These are phyloP conservation scores for Fulica atra DNA, from an alignment of 2,113 vertebrate species.

Conservation along the genomic window DNA sequence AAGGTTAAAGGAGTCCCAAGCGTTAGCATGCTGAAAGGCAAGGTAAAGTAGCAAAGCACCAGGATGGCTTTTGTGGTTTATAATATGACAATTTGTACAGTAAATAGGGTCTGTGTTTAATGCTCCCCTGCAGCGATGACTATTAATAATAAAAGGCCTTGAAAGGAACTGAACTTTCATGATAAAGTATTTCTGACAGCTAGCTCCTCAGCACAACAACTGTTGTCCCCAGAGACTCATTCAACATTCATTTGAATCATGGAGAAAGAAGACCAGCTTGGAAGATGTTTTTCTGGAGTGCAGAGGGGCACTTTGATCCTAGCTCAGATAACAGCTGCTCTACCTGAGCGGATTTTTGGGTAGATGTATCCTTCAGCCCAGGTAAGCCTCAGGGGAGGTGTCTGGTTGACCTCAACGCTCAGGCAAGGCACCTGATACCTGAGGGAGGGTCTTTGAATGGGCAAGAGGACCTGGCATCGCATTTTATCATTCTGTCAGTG, in stretches of 20 bases:
- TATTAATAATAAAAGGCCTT: conserved; percentile 63
- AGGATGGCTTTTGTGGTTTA: conserved; percentile 46
- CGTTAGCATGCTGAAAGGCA: background rate
- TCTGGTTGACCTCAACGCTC: conserved; percentile 90
- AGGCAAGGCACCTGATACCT: conserved; percentile 86
- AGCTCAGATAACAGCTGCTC: conserved; percentile 89
- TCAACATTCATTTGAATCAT: conserved; percentile 81
- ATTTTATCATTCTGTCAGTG: conserved; percentile 84
- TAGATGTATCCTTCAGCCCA: conserved; percentile 79
- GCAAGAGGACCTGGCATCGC: conserved; percentile 75
- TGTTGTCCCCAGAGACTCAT: conserved; percentile 81
- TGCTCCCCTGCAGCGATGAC: conserved; percentile 52
- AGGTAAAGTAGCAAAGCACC: conserved; percentile 24
- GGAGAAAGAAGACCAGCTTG: conserved; percentile 79
- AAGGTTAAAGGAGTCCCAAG: conserved; percentile 7
- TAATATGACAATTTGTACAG: conserved; percentile 65
- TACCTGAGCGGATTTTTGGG: conserved; percentile 79
- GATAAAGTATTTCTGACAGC: conserved; percentile 72
- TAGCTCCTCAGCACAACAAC: conserved; percentile 77
- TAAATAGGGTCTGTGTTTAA: conserved; percentile 64
- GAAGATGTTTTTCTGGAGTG: conserved; percentile 79
- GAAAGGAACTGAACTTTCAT: conserved; percentile 67
- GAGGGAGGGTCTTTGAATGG: conserved; percentile 88
- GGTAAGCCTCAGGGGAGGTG: conserved; percentile 87
- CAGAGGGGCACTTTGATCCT: conserved; percentile 88